phyloP scores from a whole-genome alignment of 2,113 vertebrate species.

The Parotia lawesii region DNA sequence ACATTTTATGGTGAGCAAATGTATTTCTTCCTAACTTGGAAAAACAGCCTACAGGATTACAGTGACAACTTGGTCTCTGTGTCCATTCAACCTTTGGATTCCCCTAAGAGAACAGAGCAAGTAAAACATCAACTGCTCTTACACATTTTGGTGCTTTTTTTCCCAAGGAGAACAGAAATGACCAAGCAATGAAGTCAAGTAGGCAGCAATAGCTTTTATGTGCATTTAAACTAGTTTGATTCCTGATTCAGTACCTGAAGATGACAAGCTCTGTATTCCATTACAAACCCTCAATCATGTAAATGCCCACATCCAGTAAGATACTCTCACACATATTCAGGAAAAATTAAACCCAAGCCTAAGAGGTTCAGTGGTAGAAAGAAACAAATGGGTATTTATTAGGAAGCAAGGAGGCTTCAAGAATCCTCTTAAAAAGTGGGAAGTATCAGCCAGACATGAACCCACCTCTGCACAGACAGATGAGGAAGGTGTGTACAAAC shows the following conservation, averaged over 20 bases:
- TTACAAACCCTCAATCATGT: conserved; percentile 34
- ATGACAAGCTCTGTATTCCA: conserved; percentile 54
- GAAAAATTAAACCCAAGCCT: neutral
- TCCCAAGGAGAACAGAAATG: neutral
- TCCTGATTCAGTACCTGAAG: neutral
- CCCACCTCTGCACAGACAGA: neutral
- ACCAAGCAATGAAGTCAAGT: neutral
- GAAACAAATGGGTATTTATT: neutral
- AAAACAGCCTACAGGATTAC: neutral
- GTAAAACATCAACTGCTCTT: neutral
- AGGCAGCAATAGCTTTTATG: neutral
- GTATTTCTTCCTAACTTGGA: neutral
- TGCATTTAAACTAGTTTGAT: neutral
- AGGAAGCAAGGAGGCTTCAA: neutral
- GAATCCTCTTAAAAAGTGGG: neutral
- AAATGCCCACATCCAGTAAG: neutral
- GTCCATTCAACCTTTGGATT: neutral
- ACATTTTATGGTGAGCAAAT: neutral
- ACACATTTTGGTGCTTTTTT: neutral
- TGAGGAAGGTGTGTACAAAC: neutral
- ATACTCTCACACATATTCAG: neutral
- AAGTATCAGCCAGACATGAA: neutral
- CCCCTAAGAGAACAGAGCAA: neutral
- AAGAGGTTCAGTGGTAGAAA: neutral
- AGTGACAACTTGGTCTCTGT: neutral